Conservation (phyloP, 2,113 vertebrate species). For the Alouatta palliata region DNA sequence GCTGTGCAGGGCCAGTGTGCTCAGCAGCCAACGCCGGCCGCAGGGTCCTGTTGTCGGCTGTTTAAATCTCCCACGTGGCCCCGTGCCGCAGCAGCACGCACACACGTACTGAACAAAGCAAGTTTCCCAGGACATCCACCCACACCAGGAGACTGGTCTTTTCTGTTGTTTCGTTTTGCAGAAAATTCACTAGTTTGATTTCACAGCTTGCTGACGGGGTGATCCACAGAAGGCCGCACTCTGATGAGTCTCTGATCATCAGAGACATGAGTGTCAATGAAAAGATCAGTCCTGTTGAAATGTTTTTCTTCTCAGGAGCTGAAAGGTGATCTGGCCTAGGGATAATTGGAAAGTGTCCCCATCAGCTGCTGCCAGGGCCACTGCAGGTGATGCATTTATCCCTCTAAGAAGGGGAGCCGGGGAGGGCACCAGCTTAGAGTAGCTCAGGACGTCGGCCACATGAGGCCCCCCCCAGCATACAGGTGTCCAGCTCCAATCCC, state of each 20-base stretch:
- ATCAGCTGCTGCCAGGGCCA: slow-evolving; percentile 75
- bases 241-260: neutral
- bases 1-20: neutral
- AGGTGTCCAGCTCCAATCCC: neutral
- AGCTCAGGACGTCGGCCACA: neutral
- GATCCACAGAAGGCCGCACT: neutral
- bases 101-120: accelerated
- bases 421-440: slow-evolving; percentile 38
- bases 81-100: too few species aligned
- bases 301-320: slow-evolving; percentile 35
- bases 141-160: neutral
- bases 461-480: neutral
- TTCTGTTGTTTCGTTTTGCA: neutral
- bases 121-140: too few species aligned
- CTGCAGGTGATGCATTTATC: slow-evolving; percentile 79
- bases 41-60: neutral
- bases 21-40: accelerated
- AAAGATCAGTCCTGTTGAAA: neutral
- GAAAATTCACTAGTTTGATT: neutral
- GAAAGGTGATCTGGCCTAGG: slow-evolving; percentile 82
- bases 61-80: neutral
- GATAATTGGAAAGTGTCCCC: slow-evolving; percentile 59
- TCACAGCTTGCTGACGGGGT: neutral
- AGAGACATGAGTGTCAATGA: neutral
- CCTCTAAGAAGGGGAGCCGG: slow-evolving; percentile 80